Evolutionary conservation across 2,797 vertebrate genomes (phyloP).

Genomic region (Chelon auratus): DNA sequence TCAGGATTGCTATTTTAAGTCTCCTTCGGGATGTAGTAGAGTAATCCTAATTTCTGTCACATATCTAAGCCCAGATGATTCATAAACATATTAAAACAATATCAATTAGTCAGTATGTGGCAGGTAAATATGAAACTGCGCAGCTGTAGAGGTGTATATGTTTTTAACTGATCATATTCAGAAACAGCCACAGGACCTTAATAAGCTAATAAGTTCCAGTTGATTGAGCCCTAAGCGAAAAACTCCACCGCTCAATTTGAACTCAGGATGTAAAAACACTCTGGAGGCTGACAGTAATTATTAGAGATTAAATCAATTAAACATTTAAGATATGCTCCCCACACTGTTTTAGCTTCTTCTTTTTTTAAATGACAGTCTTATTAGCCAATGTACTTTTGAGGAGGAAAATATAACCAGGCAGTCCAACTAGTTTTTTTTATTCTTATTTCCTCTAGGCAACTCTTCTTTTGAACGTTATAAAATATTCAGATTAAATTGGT

Average conservation of each 20-base stretch:
- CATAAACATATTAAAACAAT: not conserved
- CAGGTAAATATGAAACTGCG: conserved; percentile 2
- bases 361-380: conserved; percentile 4
- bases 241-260: conserved; percentile 8
- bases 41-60: not conserved
- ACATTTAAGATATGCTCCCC: conserved; percentile 1
- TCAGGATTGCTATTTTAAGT: not conserved
- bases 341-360: not conserved
- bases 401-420: conserved; percentile 3
- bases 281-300: conserved; percentile 3
- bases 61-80: not conserved
- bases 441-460: conserved; percentile 11
- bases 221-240: conserved; percentile 7
- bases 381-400: conserved; percentile 1
- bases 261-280: conserved; percentile 2
- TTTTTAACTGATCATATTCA: conserved; percentile 2
- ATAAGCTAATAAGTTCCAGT: conserved; percentile 4
- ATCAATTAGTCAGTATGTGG: not conserved
- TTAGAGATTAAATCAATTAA: conserved; percentile 24
- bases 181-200: not conserved
- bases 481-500: conserved; percentile 40
- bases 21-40: conserved; percentile 6
- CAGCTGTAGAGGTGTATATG: not conserved
- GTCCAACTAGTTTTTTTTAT: not conserved
- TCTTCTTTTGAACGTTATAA: conserved; percentile 20